Evolutionary conservation across 2,797 vertebrate species (phyloP).

Genomic region (Poecilia gillii): DNA sequence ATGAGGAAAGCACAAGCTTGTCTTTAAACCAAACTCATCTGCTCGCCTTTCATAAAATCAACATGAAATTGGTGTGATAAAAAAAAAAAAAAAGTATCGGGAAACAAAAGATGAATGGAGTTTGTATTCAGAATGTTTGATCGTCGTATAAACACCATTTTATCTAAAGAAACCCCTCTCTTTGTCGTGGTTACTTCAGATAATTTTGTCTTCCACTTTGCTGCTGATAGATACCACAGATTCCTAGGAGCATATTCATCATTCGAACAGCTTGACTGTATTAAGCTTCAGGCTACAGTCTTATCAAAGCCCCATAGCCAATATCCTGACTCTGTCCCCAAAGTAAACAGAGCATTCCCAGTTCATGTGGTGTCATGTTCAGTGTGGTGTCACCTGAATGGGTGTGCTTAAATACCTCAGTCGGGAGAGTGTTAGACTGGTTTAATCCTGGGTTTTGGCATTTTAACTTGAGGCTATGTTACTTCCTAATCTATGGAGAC

Average conservation of each 20-base stretch:
- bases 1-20: slow-evolving; percentile 25
- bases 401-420: slow-evolving; percentile 69
- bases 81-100: slow-evolving; percentile 18
- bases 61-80: slow-evolving; percentile 8
- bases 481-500: slow-evolving; percentile 1
- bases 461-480: slow-evolving; percentile 7
- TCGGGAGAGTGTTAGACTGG: slow-evolving; percentile 75
- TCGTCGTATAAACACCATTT: neutral
- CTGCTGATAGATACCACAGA: slow-evolving; percentile 59
- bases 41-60: neutral
- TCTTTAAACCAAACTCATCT: neutral
- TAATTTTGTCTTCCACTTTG: slow-evolving; percentile 27
- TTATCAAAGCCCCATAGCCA: slow-evolving; percentile 14
- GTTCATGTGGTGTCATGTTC: slow-evolving; percentile 11
- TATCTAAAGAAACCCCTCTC: neutral
- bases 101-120: slow-evolving; percentile 22
- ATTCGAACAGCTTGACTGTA: slow-evolving; percentile 31
- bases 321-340: slow-evolving; percentile 42
- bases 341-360: slow-evolving; percentile 36
- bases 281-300: slow-evolving; percentile 27
- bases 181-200: slow-evolving; percentile 8
- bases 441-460: slow-evolving; percentile 71
- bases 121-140: slow-evolving; percentile 2
- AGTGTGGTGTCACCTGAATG: rapidly evolving
- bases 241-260: slow-evolving; percentile 51